Conservation (phyloP, 2,888 invertebrate genomes). For the Rambutsinella grinnellia region DNA sequence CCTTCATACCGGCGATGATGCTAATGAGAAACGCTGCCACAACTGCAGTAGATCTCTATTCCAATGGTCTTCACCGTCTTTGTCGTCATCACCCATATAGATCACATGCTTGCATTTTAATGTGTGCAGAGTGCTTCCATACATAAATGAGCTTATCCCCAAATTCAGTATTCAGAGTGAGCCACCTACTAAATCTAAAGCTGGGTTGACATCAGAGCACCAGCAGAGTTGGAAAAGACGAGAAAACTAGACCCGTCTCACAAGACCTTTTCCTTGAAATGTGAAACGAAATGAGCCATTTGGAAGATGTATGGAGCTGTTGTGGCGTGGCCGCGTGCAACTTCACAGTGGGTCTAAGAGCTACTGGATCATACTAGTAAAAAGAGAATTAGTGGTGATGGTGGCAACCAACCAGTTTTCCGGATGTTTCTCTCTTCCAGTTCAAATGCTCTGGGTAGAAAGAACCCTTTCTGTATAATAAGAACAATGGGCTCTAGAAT, state of each 20-base stretch:
- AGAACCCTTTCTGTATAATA: too few species aligned
- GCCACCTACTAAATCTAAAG: too few species aligned
- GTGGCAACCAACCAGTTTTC: slow-evolving; percentile 30
- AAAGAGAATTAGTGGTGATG: too few species aligned
- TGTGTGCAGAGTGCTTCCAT: slow-evolving; percentile 43
- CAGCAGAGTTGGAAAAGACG: too few species aligned
- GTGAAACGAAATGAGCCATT: slow-evolving; percentile 51
- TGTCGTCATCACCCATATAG: slow-evolving; percentile 18
- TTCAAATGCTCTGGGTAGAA: too few species aligned
- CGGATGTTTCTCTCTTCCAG: slow-evolving; percentile 44
- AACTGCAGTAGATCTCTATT: too few species aligned
- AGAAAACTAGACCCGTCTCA: too few species aligned
- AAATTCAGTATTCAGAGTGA: too few species aligned
- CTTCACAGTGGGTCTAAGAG: neutral
- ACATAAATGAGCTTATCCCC: slow-evolving; percentile 40
- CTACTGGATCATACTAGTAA: neutral
- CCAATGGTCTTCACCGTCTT: neutral
- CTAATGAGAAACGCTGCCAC: too few species aligned
- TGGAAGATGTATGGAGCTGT: slow-evolving; percentile 49
- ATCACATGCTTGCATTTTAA: slow-evolving; percentile 45
- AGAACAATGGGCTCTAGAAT: too few species aligned
- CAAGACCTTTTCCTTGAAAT: slow-evolving; percentile 44
- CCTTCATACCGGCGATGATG: too few species aligned
- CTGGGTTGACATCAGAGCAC: too few species aligned
- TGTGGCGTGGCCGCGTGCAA: slow-evolving; percentile 2